Conservation (phyloP, 35 echinoderm and acorn worm genomes). For the Heliocidaris tuberculata region DNA sequence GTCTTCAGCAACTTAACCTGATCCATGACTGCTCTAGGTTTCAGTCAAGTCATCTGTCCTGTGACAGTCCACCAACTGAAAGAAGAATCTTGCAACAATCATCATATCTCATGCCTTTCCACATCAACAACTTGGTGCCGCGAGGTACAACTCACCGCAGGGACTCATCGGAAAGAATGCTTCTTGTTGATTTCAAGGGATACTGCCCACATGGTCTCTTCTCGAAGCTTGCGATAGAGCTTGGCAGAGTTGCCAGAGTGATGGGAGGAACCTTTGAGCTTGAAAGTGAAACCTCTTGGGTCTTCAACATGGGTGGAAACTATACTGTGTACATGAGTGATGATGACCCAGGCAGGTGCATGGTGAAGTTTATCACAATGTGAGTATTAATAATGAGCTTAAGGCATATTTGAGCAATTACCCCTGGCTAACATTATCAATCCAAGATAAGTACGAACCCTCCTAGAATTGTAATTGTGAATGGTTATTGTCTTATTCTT, state of each 20-base stretch:
- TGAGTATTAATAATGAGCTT: neutral
- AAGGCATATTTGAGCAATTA: too few relatives aligned
- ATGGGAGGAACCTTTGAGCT: neutral
- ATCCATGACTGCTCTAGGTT: neutral
- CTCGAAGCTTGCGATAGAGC: neutral
- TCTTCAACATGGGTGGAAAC: slow-evolving; percentile 21
- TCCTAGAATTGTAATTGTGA: too few relatives aligned
- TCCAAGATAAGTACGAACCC: too few relatives aligned
- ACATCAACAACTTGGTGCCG: neutral
- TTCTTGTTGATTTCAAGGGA: slow-evolving; percentile 25
- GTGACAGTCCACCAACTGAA: neutral
- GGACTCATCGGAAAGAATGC: neutral
- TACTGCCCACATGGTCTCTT: slow-evolving; percentile 20
- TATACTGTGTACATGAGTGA: slow-evolving; percentile 5
- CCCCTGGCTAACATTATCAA: too few relatives aligned
- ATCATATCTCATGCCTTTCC: neutral
- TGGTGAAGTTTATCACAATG: neutral
- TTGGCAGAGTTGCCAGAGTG: neutral
- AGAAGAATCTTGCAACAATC: neutral
- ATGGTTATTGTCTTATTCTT: too few relatives aligned
- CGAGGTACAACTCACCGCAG: neutral
- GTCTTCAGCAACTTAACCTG: neutral
- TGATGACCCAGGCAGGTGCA: slow-evolving; percentile 6
- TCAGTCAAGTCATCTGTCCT: neutral
- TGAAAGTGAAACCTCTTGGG: neutral